Base-by-base conservation (phyloP, 2,797 vertebrate species). In the Sebastes trivittatus region DNA sequence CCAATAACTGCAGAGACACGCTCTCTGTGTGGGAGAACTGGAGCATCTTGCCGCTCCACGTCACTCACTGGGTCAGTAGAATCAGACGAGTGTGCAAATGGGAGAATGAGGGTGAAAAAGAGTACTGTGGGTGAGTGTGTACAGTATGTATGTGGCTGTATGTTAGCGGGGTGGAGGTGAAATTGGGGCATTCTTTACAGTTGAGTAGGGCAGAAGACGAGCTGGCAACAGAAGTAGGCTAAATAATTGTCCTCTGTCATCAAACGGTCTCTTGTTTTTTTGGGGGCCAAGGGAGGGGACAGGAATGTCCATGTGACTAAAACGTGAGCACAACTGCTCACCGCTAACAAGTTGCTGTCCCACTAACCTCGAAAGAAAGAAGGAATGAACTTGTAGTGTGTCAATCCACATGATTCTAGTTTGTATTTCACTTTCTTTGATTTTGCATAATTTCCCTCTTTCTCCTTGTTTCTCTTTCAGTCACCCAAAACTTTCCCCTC, bases 101-200 rank as follows among this genome's bases (percentile, higher is more conserved):
- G 10, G 36, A 11, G 75, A 9, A 29, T 55, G 49, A 11, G 38
- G 56, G 63, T 38, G 83, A 76, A 81, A 82, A 29, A 25, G 76
- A 82, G 54, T 60, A 34, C 69, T 68, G 75, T 32, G 72, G 11
- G 34, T 20, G 54, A 22, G 20, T 64, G 72, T 68, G 68, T 54
- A 29, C 29, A 36, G 55, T 60, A 7, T 64, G 66, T 76, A 32
- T 70, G 74, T 32, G 67, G 63, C 56, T 87, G 88, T 76, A 83
- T 86, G 77, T 88, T 84, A 59, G 59, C 16, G 7, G 32, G 29
- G 7, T 79, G 72, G 80, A 89, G 76, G 49, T 87, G 56, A 91
- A 95, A 93, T 84, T 91, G 81, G 93, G 92, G 65, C 94, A 94
- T 91, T 90, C 88, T 90, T 94, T 90, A 89, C 87, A 94, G 89